Evolutionary conservation across 2,113 vertebrate genomes (phyloP).

Genomic region (Spheniscus mendiculus): DNA sequence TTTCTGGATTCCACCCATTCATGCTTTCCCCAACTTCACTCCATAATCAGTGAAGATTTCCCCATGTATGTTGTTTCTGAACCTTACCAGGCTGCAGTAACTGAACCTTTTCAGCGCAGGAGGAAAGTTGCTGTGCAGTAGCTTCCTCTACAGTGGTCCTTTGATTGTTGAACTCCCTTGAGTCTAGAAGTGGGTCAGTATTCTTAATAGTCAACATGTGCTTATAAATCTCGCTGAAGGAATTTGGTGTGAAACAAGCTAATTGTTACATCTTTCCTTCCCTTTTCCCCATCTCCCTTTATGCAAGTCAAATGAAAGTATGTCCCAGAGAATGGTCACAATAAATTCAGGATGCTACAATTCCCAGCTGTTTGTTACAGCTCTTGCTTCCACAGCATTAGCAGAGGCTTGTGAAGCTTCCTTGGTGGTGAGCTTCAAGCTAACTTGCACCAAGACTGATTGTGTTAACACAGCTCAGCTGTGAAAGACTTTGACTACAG

Average conservation of each 20-base stretch:
- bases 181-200: not conserved
- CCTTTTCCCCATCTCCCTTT: not conserved
- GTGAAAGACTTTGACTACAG: not conserved
- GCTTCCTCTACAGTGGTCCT: not conserved
- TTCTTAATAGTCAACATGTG: not conserved
- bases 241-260: not conserved
- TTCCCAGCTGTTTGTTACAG: not conserved
- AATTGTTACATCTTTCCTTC: not conserved
- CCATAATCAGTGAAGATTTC: not conserved
- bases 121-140: not conserved
- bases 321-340: rapidly evolving
- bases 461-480: not conserved
- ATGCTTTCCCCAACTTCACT: not conserved
- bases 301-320: not conserved
- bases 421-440: not conserved
- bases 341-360: not conserved
- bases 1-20: not conserved
- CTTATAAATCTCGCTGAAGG: not conserved
- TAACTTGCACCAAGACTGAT: not conserved
- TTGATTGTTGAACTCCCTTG: not conserved
- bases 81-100: not conserved
- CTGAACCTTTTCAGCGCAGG: not conserved
- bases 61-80: not conserved
- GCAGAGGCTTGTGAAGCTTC: not conserved
- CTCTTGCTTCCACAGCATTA: not conserved